phyloP scores from a whole-genome alignment of 1,140 invertebrate species.

The Drosophila lini region DNA sequence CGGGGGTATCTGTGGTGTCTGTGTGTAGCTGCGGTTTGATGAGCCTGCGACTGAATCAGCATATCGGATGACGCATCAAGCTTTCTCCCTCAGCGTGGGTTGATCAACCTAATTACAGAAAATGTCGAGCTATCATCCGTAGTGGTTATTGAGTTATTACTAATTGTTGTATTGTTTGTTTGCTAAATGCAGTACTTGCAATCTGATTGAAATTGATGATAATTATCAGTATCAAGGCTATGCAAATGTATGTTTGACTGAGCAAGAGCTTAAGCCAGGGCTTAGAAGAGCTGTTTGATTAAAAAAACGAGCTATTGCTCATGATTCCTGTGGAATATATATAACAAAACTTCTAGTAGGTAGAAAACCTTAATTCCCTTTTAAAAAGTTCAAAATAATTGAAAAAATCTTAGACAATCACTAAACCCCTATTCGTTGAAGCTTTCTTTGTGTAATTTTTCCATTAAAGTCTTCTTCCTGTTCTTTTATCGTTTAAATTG shows the following conservation, averaged over 20 bases:
- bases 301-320: background rate
- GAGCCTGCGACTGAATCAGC: slow-evolving; percentile 38
- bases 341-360: too few relatives aligned
- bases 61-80: slow-evolving; percentile 29
- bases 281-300: background rate
- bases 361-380: background rate
- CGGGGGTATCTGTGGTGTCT: background rate
- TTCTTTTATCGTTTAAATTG: slow-evolving; percentile 25
- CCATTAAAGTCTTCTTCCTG: slow-evolving; percentile 12
- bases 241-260: background rate
- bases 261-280: background rate
- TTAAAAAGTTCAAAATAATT: slow-evolving; percentile 1
- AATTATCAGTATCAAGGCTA: background rate
- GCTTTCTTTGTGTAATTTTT: slow-evolving; percentile 6
- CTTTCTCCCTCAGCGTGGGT: slow-evolving; percentile 26
- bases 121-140: slow-evolving; percentile 8
- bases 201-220: background rate
- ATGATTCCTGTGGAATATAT: too few relatives aligned
- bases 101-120: slow-evolving; percentile 30
- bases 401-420: background rate
- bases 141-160: slow-evolving; percentile 12
- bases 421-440: background rate
- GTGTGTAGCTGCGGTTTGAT: slow-evolving; percentile 18
- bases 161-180: slow-evolving; percentile 11
- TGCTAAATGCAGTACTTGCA: background rate